Evolutionary conservation across 2,888 invertebrate species (phyloP).

Genomic region (Seira musarum): DNA sequence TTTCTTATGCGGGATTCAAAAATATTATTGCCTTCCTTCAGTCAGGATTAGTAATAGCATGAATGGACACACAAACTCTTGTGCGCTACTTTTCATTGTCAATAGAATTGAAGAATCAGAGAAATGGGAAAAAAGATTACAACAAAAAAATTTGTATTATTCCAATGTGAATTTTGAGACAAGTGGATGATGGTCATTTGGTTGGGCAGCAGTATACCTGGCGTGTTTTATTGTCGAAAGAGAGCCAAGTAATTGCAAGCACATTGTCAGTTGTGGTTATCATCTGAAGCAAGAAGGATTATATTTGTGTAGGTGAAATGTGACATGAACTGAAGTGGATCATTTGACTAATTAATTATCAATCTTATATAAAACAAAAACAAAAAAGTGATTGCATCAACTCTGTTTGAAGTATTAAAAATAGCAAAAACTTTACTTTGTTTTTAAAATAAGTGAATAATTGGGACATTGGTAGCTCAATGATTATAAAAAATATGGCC

Average conservation of each 20-base stretch:
- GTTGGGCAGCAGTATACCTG: neutral
- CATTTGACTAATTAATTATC: no score
- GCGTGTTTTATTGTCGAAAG: slow-evolving; percentile 2
- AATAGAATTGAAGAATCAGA: neutral
- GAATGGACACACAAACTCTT: neutral
- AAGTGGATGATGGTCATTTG: neutral
- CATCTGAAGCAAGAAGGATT: no score
- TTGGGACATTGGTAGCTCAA: no score
- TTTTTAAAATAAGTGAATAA: no score
- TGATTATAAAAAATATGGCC: neutral
- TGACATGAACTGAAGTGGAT: no score
- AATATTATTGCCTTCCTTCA: slow-evolving; percentile 14
- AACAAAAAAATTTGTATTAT: slow-evolving; percentile 12
- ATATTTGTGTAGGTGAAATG: no score
- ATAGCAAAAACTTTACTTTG: no score
- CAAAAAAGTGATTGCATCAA: no score
- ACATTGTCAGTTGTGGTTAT: slow-evolving; percentile 55
- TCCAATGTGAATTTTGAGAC: slow-evolving; percentile 1
- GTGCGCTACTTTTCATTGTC: slow-evolving; percentile 1
- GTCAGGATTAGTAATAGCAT: neutral
- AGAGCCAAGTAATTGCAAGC: slow-evolving; percentile 47
- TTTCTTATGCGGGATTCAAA: neutral
- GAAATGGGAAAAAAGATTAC: neutral
- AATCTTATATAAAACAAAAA: no score
- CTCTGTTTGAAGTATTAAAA: no score